Conservation (phyloP, 23 tunicate species). For the Halocynthia roretzi region DNA sequence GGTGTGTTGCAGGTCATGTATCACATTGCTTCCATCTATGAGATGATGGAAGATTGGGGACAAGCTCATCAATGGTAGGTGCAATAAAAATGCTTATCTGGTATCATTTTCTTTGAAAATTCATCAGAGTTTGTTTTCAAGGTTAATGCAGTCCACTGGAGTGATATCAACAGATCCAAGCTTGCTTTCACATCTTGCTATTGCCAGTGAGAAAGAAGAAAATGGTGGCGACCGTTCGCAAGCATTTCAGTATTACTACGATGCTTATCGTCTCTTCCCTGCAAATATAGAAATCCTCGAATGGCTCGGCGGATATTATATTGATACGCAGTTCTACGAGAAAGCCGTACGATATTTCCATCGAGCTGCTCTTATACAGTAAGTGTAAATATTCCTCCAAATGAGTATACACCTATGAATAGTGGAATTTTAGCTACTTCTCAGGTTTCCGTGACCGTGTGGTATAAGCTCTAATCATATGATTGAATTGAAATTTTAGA, state of each 20-base stretch:
- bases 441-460: no score
- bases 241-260: constrained; percentile 88
- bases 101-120: no score
- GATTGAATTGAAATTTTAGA: no score
- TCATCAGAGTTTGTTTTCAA: no score
- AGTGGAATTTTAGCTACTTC: no score
- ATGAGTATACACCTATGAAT: no score
- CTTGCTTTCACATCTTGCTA: constrained; percentile 71
- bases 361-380: constrained; percentile 84
- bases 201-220: constrained; percentile 77
- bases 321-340: constrained; percentile 91
- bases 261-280: constrained; percentile 87
- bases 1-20: constrained; percentile 32
- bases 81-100: no score
- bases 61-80: constrained; percentile 80
- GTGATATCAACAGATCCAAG: constrained; percentile 75
- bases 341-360: constrained; percentile 86
- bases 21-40: constrained; percentile 71
- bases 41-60: constrained; percentile 49
- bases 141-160: constrained; percentile 64
- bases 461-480: no score
- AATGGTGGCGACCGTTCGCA: constrained; percentile 72
- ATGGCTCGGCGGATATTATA: constrained; percentile 92
- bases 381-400: no score
- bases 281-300: constrained; percentile 91